Evolutionary conservation across 2,113 vertebrate genomes (phyloP), one percentile per base, ranked within the genome.

Genomic region (Toxotes chatareus): DNA sequence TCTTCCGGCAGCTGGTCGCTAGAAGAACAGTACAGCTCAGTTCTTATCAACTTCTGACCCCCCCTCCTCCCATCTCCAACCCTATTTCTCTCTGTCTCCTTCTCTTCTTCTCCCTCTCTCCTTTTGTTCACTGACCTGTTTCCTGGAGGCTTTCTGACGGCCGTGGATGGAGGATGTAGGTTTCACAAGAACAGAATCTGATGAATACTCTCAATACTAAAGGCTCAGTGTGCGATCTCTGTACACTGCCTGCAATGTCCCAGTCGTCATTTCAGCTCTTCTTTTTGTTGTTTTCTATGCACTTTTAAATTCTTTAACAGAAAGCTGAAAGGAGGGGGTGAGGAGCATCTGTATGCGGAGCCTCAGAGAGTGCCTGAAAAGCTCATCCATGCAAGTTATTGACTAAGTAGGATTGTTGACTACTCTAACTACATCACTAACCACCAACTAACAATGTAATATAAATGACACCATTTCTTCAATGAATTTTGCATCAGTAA

Each of bases 51-150:
- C 81, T 89, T 83, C 84, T 76, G 83, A 83, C 59, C 75, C 72
- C 71, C 71, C 57, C 53, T 60, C 79, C 64, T 74, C 77, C 64
- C 68, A 23, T 63, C 61, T 63, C 67, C 59, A 46, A 36, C 63
- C 67, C 85, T 31, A 34, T 67, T 77, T 73, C 76, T 84, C 78
- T 77, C 62, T 14, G 34, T 81, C 83, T 79, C 80, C 71, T 66
- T 53, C 49, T 68, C 62, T 65, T 55, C 23, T 32, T 83, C 76
- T 72, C 76, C 23, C 62, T 69, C 60, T 64, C 51, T 13, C 44
- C 68, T 78, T 92, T 91, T 91, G 91, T 92, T 87, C 77, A 38
- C 63, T 92, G 90, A 93, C 90, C 89, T 92, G 89, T 93, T 91
- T 93, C 91, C 92, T 86, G 81, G 55, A 92, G 91, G 91, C 85